Percentiles rank a stretch among this genome's conserved stretches.
Conservation (phyloP, 2,113 vertebrate species). For the Parus major region DNA sequence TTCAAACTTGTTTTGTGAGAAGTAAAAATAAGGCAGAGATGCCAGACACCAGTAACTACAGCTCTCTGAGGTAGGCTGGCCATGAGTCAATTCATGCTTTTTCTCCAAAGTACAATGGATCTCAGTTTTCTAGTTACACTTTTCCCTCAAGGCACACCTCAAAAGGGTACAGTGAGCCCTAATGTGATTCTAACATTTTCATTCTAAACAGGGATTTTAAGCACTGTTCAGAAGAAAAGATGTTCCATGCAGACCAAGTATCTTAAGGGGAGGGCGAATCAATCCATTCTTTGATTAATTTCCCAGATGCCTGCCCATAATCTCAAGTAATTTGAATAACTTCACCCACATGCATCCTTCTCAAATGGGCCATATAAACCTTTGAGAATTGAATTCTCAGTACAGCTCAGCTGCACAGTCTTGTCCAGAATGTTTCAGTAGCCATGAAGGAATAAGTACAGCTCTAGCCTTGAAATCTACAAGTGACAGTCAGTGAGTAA, state of each 20-base stretch:
- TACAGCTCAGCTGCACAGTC: not conserved
- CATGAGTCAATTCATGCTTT: not conserved
- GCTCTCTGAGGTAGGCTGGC: not conserved
- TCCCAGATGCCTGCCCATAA: not conserved
- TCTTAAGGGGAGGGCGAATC: too few species aligned
- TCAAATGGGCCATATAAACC: not conserved
- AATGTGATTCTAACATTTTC: not conserved
- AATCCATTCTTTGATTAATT: not conserved
- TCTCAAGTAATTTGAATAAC: not conserved
- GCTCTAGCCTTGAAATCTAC: not conserved
- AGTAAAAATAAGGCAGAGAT: not conserved
- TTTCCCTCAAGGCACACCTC: not conserved
- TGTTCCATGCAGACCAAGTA: not conserved
- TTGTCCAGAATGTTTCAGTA: not conserved
- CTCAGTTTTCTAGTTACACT: not conserved
- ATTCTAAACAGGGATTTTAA: not conserved
- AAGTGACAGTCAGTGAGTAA: not conserved
- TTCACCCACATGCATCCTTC: not conserved
- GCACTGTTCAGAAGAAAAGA: not conserved
- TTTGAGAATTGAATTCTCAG: not conserved
- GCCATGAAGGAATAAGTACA: not conserved
- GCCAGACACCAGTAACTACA: not conserved
- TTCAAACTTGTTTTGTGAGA: not conserved
- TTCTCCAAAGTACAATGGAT: not conserved
- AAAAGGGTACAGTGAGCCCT: not conserved